Evolutionary conservation across 2,797 vertebrate species (phyloP), one percentile per base, ranked within the genome.

Genomic region (Phalanger gymnotis): DNA sequence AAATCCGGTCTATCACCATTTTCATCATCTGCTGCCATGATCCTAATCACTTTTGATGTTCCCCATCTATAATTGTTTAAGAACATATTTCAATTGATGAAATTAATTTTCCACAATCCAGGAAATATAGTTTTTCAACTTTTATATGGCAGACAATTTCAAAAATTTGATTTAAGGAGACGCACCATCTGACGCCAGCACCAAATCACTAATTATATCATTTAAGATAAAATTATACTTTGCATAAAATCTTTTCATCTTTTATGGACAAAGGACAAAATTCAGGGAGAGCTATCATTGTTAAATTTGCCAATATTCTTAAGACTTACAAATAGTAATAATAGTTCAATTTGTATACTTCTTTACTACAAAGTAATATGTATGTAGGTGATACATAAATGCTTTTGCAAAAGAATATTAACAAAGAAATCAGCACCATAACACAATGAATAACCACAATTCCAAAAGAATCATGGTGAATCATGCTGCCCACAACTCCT

Each of bases 11-110:
- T 98, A 98, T 98, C 98, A 96, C 97, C 97, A 96, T 93, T 97
- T 92, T 98, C 98, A 94, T 98, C 97, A 98, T 98, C 98, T 30
- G 98, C 93, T 98, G 98, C 99, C 99, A 99, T 99, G 98, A 97
- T 98, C 98, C 94, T 98, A 96, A 96, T 92, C 97, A 92, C 98
- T 98, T 98, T 98, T 4, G 96, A 96, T 73, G 96, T 98, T 96
- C 97, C 91, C 98, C 98, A 98, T 99, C 98, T 99, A 90, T 0
- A 27, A 0, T 0, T 93, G 91, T 94, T 92, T 19, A 0, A 91
- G 97, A 95, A 95, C 1, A 96, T 14, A 94, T 93, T 87, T 96
- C 89, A 56, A 97, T 52, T 56, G 53, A 96, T 97, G 96, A 96
- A 98, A 96, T 91, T 90, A 95, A 96, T 30, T 58, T 53, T 90